These are phyloP conservation scores for Rhopilema esculentum DNA, from an alignment of 30 jellyfish, hydroid and myxozoan genomes.

Conservation along the genomic window DNA sequence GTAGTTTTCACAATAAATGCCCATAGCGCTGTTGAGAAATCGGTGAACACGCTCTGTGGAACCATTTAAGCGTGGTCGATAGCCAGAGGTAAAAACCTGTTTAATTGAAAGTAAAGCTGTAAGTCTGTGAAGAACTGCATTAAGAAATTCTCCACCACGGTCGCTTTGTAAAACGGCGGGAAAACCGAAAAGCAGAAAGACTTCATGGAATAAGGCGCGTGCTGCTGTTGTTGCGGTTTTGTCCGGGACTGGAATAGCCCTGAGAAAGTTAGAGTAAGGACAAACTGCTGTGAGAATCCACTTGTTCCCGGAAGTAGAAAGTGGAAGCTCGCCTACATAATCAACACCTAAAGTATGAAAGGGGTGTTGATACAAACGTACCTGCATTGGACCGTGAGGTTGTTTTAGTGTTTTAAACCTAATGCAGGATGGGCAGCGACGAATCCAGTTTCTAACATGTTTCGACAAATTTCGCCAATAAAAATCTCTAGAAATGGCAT, in stretches of 20 bases:
- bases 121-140: slow-evolving; percentile 17
- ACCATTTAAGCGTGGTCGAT: slow-evolving; percentile 20
- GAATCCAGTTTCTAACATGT: slow-evolving; percentile 30
- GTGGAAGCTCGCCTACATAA: slow-evolving; percentile 18
- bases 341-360: slow-evolving; percentile 4
- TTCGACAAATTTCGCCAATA: slow-evolving; percentile 17
- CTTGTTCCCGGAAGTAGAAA: slow-evolving; percentile 13
- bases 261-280: too few relatives aligned
- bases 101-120: background rate
- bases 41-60: slow-evolving; percentile 22
- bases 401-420: too few relatives aligned
- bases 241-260: slow-evolving; percentile 27
- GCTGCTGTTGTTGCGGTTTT: slow-evolving; percentile 43
- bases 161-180: slow-evolving; percentile 38
- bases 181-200: slow-evolving; percentile 27
- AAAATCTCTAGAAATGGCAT: slow-evolving; percentile 37
- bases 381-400: slow-evolving; percentile 59
- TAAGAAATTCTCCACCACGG: slow-evolving; percentile 22
- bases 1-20: too few relatives aligned
- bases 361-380: background rate
- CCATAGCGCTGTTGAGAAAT: background rate
- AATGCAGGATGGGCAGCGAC: too few relatives aligned
- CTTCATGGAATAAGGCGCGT: slow-evolving; percentile 22
- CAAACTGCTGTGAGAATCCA: slow-evolving; percentile 48
- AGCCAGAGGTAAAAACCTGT: slow-evolving; percentile 37